These are phyloP conservation scores for Petrolisthes manimaculis DNA, from an alignment of 2,888 invertebrate genomes.

Conservation along the genomic window DNA sequence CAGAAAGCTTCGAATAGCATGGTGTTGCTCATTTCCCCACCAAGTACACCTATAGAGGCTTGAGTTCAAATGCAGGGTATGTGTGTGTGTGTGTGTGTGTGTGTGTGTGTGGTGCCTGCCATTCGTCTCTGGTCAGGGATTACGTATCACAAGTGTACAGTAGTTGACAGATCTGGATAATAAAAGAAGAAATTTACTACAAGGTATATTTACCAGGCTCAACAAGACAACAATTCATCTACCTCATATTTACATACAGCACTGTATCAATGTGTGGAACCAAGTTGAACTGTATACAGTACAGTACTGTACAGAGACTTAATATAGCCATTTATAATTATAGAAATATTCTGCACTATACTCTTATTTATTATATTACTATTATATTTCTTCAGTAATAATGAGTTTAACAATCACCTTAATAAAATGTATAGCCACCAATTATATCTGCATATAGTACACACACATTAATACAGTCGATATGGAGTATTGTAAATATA, in stretches of 20 bases:
- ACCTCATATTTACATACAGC: constrained; percentile 19
- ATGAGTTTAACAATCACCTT: too few relatives aligned
- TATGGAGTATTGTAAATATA: constrained; percentile 9
- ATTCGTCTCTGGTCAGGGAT: too few relatives aligned
- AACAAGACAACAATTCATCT: constrained; percentile 44
- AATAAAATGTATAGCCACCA: too few relatives aligned
- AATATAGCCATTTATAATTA: not conserved
- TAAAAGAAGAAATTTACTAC: constrained; percentile 17
- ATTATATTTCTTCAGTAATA: too few relatives aligned
- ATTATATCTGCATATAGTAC: too few relatives aligned
- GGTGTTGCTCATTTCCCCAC: too few relatives aligned
- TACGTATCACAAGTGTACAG: too few relatives aligned
- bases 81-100: too few relatives aligned
- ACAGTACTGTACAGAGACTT: not conserved
- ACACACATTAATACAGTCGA: not conserved
- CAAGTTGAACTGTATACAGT: not conserved
- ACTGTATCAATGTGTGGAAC: constrained; percentile 2
- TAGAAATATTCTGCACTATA: not conserved
- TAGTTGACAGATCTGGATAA: not conserved
- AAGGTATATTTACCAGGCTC: constrained; percentile 40
- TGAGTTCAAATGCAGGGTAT: too few relatives aligned
- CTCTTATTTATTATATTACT: not conserved
- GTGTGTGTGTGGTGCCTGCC: too few relatives aligned
- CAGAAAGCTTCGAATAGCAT: too few relatives aligned
- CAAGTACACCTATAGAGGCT: too few relatives aligned